These are phyloP conservation scores for Helicoverpa zea DNA, from an alignment of 1,140 invertebrate species.

Conservation along the genomic window DNA sequence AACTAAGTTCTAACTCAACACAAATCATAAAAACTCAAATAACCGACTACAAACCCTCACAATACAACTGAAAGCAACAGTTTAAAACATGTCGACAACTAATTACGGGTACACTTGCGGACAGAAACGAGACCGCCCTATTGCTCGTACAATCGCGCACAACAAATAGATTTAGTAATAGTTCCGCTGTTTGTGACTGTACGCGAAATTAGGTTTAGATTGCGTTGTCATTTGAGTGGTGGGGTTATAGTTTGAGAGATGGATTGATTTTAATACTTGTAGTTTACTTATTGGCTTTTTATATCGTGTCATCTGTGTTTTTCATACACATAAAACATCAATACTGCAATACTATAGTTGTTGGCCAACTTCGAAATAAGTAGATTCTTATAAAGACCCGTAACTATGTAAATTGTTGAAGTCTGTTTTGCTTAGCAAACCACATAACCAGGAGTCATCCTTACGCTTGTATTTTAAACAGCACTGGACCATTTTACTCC, in stretches of 20 bases:
- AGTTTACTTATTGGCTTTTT: no score
- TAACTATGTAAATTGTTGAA: no score
- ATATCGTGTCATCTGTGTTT: no score
- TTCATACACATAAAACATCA: no score
- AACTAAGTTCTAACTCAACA: not conserved
- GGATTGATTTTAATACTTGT: not conserved
- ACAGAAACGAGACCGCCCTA: constrained; percentile 13
- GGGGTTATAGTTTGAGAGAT: not conserved
- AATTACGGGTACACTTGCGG: constrained; percentile 41
- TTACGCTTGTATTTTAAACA: no score
- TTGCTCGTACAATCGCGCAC: constrained; percentile 17
- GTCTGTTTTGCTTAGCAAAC: no score
- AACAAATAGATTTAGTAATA: constrained; percentile 34
- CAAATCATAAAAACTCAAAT: constrained; percentile 5
- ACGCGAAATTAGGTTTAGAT: not conserved
- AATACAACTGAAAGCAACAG: constrained; percentile 26
- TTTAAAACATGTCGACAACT: constrained; percentile 42
- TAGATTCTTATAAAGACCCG: no score
- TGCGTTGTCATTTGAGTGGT: not conserved
- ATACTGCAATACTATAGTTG: no score
- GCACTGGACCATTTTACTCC: no score
- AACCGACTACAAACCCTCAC: not conserved
- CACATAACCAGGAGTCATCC: no score
- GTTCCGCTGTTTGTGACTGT: constrained; percentile 22
- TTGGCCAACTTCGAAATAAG: no score